Evolutionary conservation across 2,113 vertebrate genomes (phyloP), one percentile per base, ranked within the genome.

Genomic region (Drymodes brunneopygia): DNA sequence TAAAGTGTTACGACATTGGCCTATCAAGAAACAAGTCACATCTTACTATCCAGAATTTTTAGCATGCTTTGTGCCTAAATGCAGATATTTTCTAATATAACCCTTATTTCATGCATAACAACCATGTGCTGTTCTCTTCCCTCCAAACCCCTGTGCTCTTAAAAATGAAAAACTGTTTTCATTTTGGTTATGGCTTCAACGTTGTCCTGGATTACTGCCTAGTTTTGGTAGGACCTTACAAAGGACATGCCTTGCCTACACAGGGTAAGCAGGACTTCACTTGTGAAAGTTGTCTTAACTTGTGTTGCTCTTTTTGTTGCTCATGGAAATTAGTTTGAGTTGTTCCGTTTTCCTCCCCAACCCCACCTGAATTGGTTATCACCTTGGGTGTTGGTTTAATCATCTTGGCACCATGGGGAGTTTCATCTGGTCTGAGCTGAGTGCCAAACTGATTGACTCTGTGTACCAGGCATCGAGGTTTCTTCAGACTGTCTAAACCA

Each of bases 331-430:
- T 28, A 79, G 21, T 31, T 42, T 42, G 50, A 67, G 28, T 47
- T 67, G 42, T 58, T 93, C 5, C 4, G 9, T 48, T 83, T 50
- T 67, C 24, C 22, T 80, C 27, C 28, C 25, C 38, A 72, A 4
- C 33, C 53, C 1, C 22, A 31, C 31, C 28, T 56, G 81, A 38
- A 77, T 47, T 45, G 31, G 24, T 85, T 83, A 80, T 72, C 74
- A 80, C 50, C 28, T 51, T 62, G 57, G 65, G 69, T 73, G 90
- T 86, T 67, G 36, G 38, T 77, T 69, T 90, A 72, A 60, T 90
- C 1, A 0, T 33, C 62, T 83, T 82, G 82, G 50, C 0, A 2
- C 79, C 42, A 3, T 8, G 38, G 75, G 33, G 54, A 66, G 45
- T 88, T 94, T 31, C 9, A 11, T 33, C 51, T 69, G 58, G 35